Evolutionary conservation across 2,113 vertebrate genomes (phyloP).

Genomic region (Gasterosteus nipponicus): DNA sequence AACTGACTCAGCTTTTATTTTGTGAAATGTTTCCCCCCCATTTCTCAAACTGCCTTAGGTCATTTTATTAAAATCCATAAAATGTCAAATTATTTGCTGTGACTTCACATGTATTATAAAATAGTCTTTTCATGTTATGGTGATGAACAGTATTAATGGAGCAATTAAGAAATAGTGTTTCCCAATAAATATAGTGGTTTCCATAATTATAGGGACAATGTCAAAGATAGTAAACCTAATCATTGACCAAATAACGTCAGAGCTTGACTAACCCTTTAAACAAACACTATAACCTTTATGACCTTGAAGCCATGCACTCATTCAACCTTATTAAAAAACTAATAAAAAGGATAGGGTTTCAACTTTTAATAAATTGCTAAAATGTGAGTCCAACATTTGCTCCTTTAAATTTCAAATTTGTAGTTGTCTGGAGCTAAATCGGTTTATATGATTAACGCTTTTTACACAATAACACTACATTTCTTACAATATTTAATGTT

Average conservation of each 20-base stretch:
- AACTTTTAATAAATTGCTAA: background rate
- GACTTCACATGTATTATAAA: background rate
- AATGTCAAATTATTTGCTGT: background rate
- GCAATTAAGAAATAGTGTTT: background rate
- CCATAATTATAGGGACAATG: background rate
- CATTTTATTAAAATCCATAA: background rate
- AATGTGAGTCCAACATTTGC: background rate
- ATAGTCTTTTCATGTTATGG: background rate
- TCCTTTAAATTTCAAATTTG: background rate
- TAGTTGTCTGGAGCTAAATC: background rate
- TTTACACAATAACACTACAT: background rate
- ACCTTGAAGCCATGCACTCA: background rate
- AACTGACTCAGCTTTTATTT: background rate
- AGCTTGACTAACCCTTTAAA: conserved; percentile 1
- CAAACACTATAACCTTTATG: conserved; percentile 23
- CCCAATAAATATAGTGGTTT: background rate
- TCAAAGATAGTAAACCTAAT: conserved; percentile 4
- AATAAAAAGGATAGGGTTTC: background rate
- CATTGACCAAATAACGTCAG: background rate
- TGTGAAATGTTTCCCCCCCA: background rate
- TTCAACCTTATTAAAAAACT: background rate
- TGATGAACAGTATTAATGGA: background rate
- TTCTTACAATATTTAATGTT: background rate
- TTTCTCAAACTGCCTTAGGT: background rate
- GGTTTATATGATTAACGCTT: background rate